Evolutionary conservation across 2,888 invertebrate species (phyloP).

Genomic region (Hypomecis punctinalis): DNA sequence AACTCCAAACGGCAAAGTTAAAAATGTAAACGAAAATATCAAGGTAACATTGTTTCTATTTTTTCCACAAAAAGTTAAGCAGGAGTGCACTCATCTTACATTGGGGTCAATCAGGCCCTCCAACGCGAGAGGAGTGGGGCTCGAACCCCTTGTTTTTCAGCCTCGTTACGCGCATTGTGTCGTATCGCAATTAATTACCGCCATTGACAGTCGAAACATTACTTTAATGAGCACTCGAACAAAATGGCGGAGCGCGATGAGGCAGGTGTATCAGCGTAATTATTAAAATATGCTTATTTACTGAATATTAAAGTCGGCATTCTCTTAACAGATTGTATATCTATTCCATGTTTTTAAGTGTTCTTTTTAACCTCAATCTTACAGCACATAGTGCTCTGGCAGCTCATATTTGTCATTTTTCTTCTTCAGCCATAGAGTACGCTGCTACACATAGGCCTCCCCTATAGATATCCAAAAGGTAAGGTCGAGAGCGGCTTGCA

Average conservation of each 20-base stretch:
- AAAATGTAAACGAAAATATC: not conserved
- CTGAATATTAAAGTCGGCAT: too few species aligned
- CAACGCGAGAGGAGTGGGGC: not conserved
- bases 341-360: too few species aligned
- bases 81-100: not conserved
- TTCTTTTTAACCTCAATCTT: too few species aligned
- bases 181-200: constrained; percentile 39
- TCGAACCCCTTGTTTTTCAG: constrained; percentile 8
- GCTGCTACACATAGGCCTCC: too few species aligned
- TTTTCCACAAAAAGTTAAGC: not conserved
- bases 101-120: constrained; percentile 3
- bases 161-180: not conserved
- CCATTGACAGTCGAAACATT: constrained; percentile 38
- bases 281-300: too few species aligned
- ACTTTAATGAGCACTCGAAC: constrained; percentile 37
- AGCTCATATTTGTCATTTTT: too few species aligned
- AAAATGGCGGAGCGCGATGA: constrained; percentile 36
- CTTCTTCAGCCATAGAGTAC: too few species aligned
- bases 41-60: not conserved
- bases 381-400: too few species aligned
- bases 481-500: too few species aligned
- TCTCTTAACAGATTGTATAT: too few species aligned
- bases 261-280: not conserved
- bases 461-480: too few species aligned
- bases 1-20: too few species aligned